Evolutionary conservation across 1,140 invertebrate species (phyloP).

Genomic region (Neodiprion fabricii): DNA sequence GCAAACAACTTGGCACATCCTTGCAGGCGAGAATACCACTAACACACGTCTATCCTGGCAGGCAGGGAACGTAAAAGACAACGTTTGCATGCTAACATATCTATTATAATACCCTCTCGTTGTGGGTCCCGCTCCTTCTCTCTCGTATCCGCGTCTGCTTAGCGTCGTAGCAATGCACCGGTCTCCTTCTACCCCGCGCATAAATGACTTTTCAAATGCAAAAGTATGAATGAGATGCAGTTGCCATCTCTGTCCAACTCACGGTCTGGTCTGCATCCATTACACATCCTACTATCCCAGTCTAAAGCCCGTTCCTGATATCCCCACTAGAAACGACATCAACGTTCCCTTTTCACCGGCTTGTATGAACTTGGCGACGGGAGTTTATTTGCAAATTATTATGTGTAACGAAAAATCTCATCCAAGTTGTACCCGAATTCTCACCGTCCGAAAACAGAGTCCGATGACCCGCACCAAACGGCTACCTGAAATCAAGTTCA

Average conservation of each 20-base stretch:
- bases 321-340: no score
- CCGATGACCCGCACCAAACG: neutral
- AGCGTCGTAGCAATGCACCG: conserved; percentile 24
- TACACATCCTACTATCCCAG: neutral
- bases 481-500: no score
- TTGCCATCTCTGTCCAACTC: neutral
- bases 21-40: neutral
- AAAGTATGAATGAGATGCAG: conserved; percentile 50
- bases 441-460: neutral
- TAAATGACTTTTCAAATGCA: conserved; percentile 54
- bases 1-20: neutral
- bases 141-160: conserved; percentile 14
- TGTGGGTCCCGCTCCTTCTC: conserved; percentile 34
- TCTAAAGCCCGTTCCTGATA: neutral
- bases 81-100: conserved; percentile 51
- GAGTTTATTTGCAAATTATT: neutral
- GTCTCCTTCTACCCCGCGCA: conserved; percentile 34
- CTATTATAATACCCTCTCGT: conserved; percentile 46
- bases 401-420: neutral
- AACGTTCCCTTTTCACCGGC: no score
- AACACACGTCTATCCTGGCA: neutral
- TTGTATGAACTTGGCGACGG: no score
- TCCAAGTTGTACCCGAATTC: neutral
- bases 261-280: neutral
- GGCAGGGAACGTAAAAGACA: conserved; percentile 37